A percentile compares a stretch with the other conserved stretches of the same genome.
These are phyloP conservation scores for Gadus macrocephalus DNA, from an alignment of 2,113 vertebrate genomes.

Conservation along the genomic window DNA sequence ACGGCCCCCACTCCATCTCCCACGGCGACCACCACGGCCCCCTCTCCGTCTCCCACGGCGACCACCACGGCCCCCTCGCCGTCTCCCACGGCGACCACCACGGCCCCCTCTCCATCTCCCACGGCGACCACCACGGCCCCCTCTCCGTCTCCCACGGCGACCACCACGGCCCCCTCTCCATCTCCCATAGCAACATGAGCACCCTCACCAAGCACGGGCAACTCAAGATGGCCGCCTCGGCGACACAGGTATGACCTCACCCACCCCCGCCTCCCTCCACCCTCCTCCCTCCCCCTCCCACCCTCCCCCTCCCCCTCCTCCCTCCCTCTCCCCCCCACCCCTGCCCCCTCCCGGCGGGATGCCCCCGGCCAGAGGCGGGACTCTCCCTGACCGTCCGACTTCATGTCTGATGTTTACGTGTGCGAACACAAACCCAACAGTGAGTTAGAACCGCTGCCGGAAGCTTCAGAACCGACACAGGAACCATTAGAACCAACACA, in stretches of 20 bases:
- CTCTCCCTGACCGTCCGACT: constrained; percentile 44
- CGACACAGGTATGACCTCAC: constrained; percentile 69
- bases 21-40: constrained; percentile 55
- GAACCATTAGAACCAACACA: not conserved
- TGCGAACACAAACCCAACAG: constrained; percentile 47
- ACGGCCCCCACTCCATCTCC: constrained; percentile 64
- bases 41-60: constrained; percentile 73
- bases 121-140: constrained; percentile 53
- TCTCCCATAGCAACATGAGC: constrained; percentile 73
- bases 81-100: constrained; percentile 65
- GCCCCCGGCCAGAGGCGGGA: constrained; percentile 30
- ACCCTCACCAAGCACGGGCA: constrained; percentile 68
- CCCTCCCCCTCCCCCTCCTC: too few relatives aligned
- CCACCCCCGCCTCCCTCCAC: constrained; percentile 12
- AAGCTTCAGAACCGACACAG: constrained; percentile 20
- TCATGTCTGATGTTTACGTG: constrained; percentile 81
- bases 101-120: constrained; percentile 67
- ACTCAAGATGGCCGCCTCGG: constrained; percentile 71
- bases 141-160: constrained; percentile 72
- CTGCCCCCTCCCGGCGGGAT: constrained; percentile 45
- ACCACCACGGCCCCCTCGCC: constrained; percentile 50
- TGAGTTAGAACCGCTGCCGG: constrained; percentile 35
- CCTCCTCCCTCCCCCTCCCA: too few relatives aligned
- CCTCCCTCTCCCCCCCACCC: too few relatives aligned
- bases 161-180: constrained; percentile 51